Base-by-base conservation (phyloP, 2,888 invertebrate genomes). In the Eupithecia dodoneata region DNA sequence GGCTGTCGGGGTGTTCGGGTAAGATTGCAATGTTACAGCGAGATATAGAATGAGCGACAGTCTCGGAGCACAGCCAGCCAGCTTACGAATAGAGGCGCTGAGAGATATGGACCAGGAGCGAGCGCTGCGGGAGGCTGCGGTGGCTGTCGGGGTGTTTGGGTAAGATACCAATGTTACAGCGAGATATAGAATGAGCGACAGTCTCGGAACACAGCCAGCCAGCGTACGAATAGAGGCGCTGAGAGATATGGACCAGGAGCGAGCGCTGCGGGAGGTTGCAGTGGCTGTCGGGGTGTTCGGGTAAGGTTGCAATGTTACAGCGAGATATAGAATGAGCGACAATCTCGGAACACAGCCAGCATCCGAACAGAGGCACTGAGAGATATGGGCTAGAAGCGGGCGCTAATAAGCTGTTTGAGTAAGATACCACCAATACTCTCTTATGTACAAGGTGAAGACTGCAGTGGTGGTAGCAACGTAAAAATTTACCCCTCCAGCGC, bases 271-370 rank as follows among this genome's bases (percentile, higher is more conserved):
- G 78, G 98, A 99, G 88, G 98, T 99, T 0, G 99, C 99, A 0
- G 99, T 99, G 3, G 99, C 99, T 73, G 99, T 99, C 18, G 30
- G 30, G 30, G 30, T 30, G 0, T 30, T 30, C 1, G 30, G 30
- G 30, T 30, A 30, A 30, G n/a, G n/a, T n/a, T n/a, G n/a, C n/a
- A n/a, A n/a, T n/a, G n/a, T n/a, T n/a, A n/a, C n/a, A n/a, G n/a
- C n/a, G n/a, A n/a, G n/a, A n/a, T n/a, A n/a, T n/a, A 99, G 95
- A 99, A 99, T 92, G 99, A 99, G 94, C 96, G 99, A n/a, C 99
- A 99, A 92, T 99, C 99, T 0, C 96, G 99, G 80, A 99, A 99
- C 96, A 99, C 99, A 18, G 99, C 99, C 65, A 98, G 99, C 88
- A n/a, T n/a, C n/a, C 96, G 99, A 87, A 98, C 98, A 3, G 99